Percentiles rank a stretch among this genome's conserved stretches.
Evolutionary conservation across 2,888 invertebrate species (phyloP).

Genomic region (Mesodorylaimus sp.): DNA sequence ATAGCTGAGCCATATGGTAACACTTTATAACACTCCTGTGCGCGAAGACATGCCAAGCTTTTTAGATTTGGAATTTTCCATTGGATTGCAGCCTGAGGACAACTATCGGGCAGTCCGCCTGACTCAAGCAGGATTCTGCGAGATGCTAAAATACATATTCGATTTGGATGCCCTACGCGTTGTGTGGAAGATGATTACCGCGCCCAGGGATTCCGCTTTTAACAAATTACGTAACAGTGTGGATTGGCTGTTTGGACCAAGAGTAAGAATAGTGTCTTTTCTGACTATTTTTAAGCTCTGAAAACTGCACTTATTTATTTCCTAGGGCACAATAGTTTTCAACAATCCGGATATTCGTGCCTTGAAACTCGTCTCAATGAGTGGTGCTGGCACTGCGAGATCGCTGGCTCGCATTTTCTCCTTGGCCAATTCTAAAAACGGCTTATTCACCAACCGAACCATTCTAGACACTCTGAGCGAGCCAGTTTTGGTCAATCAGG

Average conservation of each 20-base stretch:
- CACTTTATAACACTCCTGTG: too few relatives aligned
- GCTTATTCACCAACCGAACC: neutral
- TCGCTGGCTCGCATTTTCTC: slow-evolving; percentile 7
- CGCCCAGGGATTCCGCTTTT: neutral
- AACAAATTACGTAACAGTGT: neutral
- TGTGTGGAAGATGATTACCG: neutral
- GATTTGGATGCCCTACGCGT: neutral
- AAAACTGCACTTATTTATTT: neutral
- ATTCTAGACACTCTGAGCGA: neutral
- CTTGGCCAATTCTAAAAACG: neutral
- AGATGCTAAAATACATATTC: slow-evolving; percentile 18
- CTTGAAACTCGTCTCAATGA: slow-evolving; percentile 19
- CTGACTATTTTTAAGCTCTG: too few relatives aligned
- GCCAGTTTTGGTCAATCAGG: neutral
- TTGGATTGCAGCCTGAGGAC: slow-evolving; percentile 25
- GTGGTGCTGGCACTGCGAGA: slow-evolving; percentile 15
- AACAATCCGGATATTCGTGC: slow-evolving; percentile 24
- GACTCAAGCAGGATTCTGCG: slow-evolving; percentile 18
- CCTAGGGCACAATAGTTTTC: slow-evolving; percentile 7
- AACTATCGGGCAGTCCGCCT: slow-evolving; percentile 25
- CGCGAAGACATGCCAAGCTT: neutral
- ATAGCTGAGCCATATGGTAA: slow-evolving; percentile 1
- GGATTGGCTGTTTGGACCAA: too few relatives aligned
- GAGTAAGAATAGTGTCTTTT: too few relatives aligned
- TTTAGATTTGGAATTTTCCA: slow-evolving; percentile 28